Base-by-base conservation (phyloP, 2,797 vertebrate species). In the Melanotaenia pygmaea region DNA sequence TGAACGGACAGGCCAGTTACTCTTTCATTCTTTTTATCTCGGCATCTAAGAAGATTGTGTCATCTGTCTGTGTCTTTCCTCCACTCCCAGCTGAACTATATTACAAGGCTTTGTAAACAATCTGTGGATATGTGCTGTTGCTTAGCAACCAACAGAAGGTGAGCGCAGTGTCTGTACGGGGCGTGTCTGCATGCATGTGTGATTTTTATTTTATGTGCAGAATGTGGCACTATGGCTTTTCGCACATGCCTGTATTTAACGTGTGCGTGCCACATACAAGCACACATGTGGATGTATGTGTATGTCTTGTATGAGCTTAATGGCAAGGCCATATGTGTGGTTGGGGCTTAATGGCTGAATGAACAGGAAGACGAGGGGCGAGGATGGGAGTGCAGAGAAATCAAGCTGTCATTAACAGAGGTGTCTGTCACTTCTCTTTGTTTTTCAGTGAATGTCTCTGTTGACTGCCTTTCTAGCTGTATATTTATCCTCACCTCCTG, bases 81-180 rank as follows among this genome's bases (percentile, higher is more conserved):
- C 79, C 79, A 79, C 83, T 85, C 70, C 53, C 77, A 88, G 68
- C 88, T 47, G 65, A 91, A 89, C 89, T 86, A 82, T 83, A 90
- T 89, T 79, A 82, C 72, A 62, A 62, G 72, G 77, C 88, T 89
- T 76, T 84, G 85, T 94, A 94, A 94, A 94, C 93, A 94, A 90
- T 92, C 89, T 84, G 79, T 60, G 82, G 85, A 81, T 87, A 50
- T 90, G 89, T 93, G 91, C 90, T 92, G 94, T 95, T 94, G 90
- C 94, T 77, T 89, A 79, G 94, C 93, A 93, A 95, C 93, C 68
- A 1, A 13, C 14, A 9, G 68, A 76, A 18, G 70, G 79, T 67
- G 81, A 84, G 80, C 84, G 87, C 74, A 69, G 77, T 76, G 28
- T 38, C 59, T 3, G 63, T 32, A 35, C 20, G n/a, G 40, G 68